Conservation (phyloP, 2,888 invertebrate species). For the Watsonalla cultraria region DNA sequence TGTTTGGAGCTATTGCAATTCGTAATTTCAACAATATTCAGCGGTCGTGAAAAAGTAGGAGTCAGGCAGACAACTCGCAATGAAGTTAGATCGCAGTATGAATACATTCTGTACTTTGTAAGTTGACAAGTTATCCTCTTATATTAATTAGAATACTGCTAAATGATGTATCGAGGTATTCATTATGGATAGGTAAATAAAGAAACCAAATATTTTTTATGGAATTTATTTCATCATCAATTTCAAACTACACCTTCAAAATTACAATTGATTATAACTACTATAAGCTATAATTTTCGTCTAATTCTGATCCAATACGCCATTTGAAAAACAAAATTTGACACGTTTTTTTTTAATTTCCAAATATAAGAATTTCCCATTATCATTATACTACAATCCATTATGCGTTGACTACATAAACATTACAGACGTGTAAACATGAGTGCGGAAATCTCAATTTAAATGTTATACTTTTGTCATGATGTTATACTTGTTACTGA, state of each 20-base stretch:
- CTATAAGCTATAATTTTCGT: conserved; percentile 74
- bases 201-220: conserved; percentile 31
- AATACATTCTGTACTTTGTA: too few species aligned
- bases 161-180: too few species aligned
- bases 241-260: conserved; percentile 77
- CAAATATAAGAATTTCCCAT: conserved; percentile 48
- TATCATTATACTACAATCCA: conserved; percentile 53
- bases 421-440: conserved; percentile 28
- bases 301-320: conserved; percentile 57
- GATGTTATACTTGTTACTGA: background rate
- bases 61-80: too few species aligned
- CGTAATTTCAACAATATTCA: too few species aligned
- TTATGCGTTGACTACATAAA: conserved; percentile 62
- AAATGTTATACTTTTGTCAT: background rate
- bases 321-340: conserved; percentile 63
- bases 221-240: conserved; percentile 73
- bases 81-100: too few species aligned
- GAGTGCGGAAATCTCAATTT: conserved; percentile 19
- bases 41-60: too few species aligned
- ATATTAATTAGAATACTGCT: too few species aligned
- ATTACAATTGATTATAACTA: conserved; percentile 77
- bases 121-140: too few species aligned
- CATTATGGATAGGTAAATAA: background rate
- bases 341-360: conserved; percentile 68
- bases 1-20: too few species aligned